A percentile compares a stretch with the other conserved stretches of the same genome.
These are phyloP conservation scores for Lasioglossum leucozonium DNA, from an alignment of 2,888 invertebrate species.

Conservation along the genomic window DNA sequence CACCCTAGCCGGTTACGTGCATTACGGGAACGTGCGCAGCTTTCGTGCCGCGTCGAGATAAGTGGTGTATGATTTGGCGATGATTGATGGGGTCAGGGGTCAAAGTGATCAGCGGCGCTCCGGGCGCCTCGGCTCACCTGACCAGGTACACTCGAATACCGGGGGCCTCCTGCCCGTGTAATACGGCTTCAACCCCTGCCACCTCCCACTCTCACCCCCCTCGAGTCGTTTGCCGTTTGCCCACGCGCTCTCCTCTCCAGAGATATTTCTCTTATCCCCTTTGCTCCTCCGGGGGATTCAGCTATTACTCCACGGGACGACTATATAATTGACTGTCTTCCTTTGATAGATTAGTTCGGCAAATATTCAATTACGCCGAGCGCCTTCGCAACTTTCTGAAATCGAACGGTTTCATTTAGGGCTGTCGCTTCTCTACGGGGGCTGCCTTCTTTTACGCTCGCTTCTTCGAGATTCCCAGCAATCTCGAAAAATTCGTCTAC, in stretches of 20 bases:
- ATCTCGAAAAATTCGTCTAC: too few species aligned
- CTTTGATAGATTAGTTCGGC: background rate
- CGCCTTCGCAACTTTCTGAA: slow-evolving; percentile 3
- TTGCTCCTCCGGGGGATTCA: background rate
- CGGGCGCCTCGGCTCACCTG: slow-evolving; percentile 82
- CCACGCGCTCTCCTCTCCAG: slow-evolving; percentile 25
- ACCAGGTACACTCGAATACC: slow-evolving; percentile 70
- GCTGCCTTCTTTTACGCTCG: background rate
- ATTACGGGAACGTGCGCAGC: slow-evolving; percentile 79
- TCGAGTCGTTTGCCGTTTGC: background rate
- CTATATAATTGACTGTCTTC: slow-evolving; percentile 13
- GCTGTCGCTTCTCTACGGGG: background rate
- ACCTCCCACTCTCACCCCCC: slow-evolving; percentile 33
- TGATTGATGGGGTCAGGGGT: slow-evolving; percentile 83
- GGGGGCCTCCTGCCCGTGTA: slow-evolving; percentile 66
- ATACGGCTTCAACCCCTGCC: slow-evolving; percentile 61
- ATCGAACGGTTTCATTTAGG: background rate
- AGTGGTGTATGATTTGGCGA: slow-evolving; percentile 84
- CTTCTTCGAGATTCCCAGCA: too few species aligned
- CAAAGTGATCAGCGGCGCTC: slow-evolving; percentile 84
- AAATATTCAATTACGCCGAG: slow-evolving; percentile 12
- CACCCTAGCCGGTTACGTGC: slow-evolving; percentile 74
- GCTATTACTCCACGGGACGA: slow-evolving; percentile 4
- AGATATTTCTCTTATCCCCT: background rate
- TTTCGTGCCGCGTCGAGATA: slow-evolving; percentile 80